Conservation (phyloP, 1,140 invertebrate genomes). For the Drosophila sp. region DNA sequence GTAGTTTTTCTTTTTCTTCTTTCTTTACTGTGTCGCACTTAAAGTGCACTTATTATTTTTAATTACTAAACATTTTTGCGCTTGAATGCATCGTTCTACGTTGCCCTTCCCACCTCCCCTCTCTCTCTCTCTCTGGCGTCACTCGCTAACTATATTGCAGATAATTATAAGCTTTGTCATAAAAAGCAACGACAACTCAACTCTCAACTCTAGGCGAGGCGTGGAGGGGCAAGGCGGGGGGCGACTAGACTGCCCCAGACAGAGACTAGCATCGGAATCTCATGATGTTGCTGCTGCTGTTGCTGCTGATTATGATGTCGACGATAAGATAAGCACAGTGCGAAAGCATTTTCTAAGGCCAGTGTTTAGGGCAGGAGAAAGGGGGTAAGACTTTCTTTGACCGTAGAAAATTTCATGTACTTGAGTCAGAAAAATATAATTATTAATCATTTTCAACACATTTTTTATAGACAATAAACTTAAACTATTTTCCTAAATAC, state of each 20-base stretch:
- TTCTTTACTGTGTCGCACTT: slow-evolving; percentile 22
- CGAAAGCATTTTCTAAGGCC: not conserved
- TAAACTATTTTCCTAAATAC: too few species aligned
- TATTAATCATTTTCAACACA: too few species aligned
- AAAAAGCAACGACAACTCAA: slow-evolving; percentile 12
- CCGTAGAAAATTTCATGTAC: too few species aligned
- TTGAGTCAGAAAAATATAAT: too few species aligned
- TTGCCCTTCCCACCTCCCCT: not conserved
- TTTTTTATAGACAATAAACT: too few species aligned
- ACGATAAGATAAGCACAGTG: slow-evolving; percentile 1
- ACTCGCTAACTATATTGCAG: slow-evolving; percentile 23
- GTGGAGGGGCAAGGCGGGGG: not conserved
- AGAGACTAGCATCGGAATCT: slow-evolving; percentile 4
- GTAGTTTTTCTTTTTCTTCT: slow-evolving; percentile 14
- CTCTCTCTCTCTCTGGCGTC: not conserved
- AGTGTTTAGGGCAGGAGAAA: too few species aligned
- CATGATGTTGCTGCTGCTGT: not conserved
- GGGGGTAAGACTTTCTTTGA: too few species aligned
- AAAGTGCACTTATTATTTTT: slow-evolving; percentile 54
- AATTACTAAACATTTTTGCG: slow-evolving; percentile 57
- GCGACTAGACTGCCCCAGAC: slow-evolving; percentile 10
- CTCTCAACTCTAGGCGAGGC: slow-evolving; percentile 1
- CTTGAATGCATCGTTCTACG: slow-evolving; percentile 16
- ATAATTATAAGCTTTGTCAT: slow-evolving; percentile 50
- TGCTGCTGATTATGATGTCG: not conserved